A percentile compares a stretch with the other conserved stretches of the same genome.
phyloP scores from a whole-genome alignment of 1,140 invertebrate species.

The Atta texana region DNA sequence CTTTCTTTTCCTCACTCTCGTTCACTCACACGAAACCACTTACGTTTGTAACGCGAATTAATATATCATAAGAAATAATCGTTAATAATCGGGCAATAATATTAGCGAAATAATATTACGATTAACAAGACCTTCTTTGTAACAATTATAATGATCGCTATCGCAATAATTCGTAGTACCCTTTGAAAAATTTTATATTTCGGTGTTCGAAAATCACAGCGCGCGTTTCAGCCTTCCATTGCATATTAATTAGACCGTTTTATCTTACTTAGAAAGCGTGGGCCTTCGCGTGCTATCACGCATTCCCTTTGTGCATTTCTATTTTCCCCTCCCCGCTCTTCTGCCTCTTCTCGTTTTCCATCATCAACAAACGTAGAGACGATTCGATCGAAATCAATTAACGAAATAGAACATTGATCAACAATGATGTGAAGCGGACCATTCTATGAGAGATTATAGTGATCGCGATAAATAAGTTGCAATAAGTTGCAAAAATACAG shows the following conservation, averaged over 20 bases:
- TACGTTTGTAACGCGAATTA: conserved; percentile 39
- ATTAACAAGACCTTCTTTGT: conserved; percentile 49
- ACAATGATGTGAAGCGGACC: conserved; percentile 9
- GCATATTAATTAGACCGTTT: conserved; percentile 74
- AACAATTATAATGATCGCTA: conserved; percentile 65
- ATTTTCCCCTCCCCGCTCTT: background rate
- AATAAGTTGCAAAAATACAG: background rate
- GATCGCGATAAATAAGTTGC: background rate
- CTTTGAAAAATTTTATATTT: conserved; percentile 76
- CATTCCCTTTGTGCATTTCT: background rate
- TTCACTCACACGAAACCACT: conserved; percentile 33
- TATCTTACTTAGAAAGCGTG: conserved; percentile 34
- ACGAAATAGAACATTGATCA: conserved; percentile 22
- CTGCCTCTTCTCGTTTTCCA: background rate
- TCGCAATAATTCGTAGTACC: conserved; percentile 79
- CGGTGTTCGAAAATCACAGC: conserved; percentile 85
- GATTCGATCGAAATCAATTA: conserved; percentile 41
- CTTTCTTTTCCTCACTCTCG: conserved; percentile 31
- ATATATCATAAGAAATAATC: conserved; percentile 31
- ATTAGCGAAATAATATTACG: conserved; percentile 66
- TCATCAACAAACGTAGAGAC: conserved; percentile 5
- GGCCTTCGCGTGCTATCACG: background rate
- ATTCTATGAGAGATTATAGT: background rate
- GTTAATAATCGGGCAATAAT: conserved; percentile 5
- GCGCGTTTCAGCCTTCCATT: conserved; percentile 83